Evolutionary conservation across 2,113 vertebrate species (phyloP), one percentile per base, ranked within the genome.

Genomic region (Ciconia maguari): DNA sequence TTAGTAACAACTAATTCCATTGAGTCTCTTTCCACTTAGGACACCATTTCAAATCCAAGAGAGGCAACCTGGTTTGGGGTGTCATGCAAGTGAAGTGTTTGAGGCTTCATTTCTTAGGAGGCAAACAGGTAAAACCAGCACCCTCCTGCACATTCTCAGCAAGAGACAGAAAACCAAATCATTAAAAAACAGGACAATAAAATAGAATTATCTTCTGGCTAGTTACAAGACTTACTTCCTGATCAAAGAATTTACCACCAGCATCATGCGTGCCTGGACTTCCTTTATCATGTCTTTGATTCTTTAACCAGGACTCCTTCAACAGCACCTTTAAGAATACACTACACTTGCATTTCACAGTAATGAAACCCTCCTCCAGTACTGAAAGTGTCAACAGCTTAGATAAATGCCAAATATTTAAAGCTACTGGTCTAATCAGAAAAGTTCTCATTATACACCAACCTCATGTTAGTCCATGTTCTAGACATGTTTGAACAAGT

Each of bases 11-110:
- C 6, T 44, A 83, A 87, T 54, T 84, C 34, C 7, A 18, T 2
- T 77, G 13, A 72, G 30, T 70, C 25, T 42, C 11, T 38, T 84
- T 49, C 38, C 14, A 87, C 19, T 46, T 38, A 42, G 12, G 46
- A 41, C 22, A n/a, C 21, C 6, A 3, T 41, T 78, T 64, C 69
- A 89, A 87, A 68, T 30, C 54, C 51, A 52, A 41, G 29, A 52
- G 34, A 90, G 58, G 48, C 2, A 4, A 72, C 44, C 19, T 54
- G 62, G 27, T 36, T 61, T 57, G 65, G 41, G 36, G 68, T 41
- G 25, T 30, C n/a, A 60, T 27, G 15, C 0, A 0, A 68, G 9
- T 9, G 6, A 87, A 78, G 34, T 32, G 16, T 44, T 26, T 76
- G 68, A 90, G 38, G 51, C 29, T 87, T 78, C 36, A n/a, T 18